These are phyloP conservation scores for Cyprinus carpio DNA, from an alignment of 2,113 vertebrate species.

Conservation along the genomic window DNA sequence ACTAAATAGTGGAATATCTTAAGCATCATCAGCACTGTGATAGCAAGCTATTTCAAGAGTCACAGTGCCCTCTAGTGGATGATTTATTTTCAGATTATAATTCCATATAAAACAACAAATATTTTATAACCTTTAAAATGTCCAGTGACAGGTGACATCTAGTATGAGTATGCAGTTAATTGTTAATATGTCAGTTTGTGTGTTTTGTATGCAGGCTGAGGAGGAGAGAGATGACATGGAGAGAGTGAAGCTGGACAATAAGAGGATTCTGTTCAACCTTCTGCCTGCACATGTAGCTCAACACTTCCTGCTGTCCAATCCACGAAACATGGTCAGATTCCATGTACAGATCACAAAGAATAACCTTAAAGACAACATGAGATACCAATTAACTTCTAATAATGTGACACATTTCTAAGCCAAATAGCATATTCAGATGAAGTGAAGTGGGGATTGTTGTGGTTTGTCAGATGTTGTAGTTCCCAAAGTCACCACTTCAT, in stretches of 20 bases:
- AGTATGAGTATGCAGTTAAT: neutral
- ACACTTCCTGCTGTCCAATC: constrained; percentile 98
- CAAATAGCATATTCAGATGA: neutral
- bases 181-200: constrained; percentile 25
- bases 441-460: neutral
- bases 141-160: neutral
- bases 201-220: constrained; percentile 81
- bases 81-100: neutral
- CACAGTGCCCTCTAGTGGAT: constrained; percentile 25
- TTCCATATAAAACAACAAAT: neutral
- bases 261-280: constrained; percentile 97
- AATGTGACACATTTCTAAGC: neutral
- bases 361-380: neutral
- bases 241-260: constrained; percentile 95
- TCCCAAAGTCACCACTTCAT: constrained; percentile 43
- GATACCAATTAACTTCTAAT: neutral
- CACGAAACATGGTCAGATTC: constrained; percentile 93
- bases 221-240: constrained; percentile 98
- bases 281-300: constrained; percentile 96
- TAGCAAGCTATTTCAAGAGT: neutral
- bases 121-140: neutral
- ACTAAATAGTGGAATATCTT: neutral
- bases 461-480: constrained; percentile 27
- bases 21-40: neutral
- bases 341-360: constrained; percentile 8